Evolutionary conservation across 1,140 invertebrate genomes (phyloP), one percentile per base, ranked within the genome.

Genomic region (Hylaeus anthracinus): DNA sequence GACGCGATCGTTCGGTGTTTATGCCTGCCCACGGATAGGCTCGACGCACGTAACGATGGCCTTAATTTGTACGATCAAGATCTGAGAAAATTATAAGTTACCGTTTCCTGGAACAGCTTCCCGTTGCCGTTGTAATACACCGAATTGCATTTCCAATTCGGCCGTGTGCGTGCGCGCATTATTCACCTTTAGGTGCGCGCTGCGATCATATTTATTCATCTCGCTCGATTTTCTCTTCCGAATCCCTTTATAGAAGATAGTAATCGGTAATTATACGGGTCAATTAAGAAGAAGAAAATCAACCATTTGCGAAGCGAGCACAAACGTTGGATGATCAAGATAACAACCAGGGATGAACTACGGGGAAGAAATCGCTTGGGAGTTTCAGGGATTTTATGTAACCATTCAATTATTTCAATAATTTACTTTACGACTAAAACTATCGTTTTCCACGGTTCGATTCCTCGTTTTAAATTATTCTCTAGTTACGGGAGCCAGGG

Each of bases 1-100:
- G 79, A 67, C 82, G 72, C 43, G 72, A 71, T 85, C 79, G 55
- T 76, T 65, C 48, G 48, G 48, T 51, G 9, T 8, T 53, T 84
- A 80, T 67, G 70, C 51, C 69, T 55, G 41, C 67, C 58, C 39
- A 5, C 60, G 12, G 43, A 15, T 63, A 43, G n/a, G 15, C 37
- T 45, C 67, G 9, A 10, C 45, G 5, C 56, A 26, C 56, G 60
- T 72, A 79, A 79, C 76, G 60, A 73, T 73, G 77, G 77, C 77
- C 77, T 79, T 79, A 73, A 79, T 79, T 79, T 65, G 26, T 9
- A 56, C 61, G 77, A 79, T 79, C 77, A 73, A 79, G 77, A 79
- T 79, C 77, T 41, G 14, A 66, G 77, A 73, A 79, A 79, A 79
- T 79, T 79, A 79, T 79, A 79, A 79, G 70, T 79, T 79, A 73